A percentile compares a stretch with the other conserved stretches of the same genome.
These are phyloP conservation scores for Sardinella longiceps DNA, from an alignment of 2,797 vertebrate species.

Conservation along the genomic window DNA sequence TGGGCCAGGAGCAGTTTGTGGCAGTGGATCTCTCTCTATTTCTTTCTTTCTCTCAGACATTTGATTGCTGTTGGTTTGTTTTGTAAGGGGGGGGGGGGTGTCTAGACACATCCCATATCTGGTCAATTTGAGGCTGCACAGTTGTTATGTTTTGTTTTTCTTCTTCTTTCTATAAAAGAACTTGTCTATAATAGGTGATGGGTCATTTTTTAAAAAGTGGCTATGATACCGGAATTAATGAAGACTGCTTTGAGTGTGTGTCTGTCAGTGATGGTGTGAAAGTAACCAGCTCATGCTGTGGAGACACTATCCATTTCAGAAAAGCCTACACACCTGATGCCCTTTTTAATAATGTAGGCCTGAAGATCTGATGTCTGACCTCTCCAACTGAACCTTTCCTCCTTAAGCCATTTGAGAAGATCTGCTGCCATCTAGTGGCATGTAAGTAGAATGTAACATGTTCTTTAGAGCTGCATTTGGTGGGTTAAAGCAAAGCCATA, in stretches of 20 bases:
- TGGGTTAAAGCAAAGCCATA: neutral
- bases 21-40: neutral
- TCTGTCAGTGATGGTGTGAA: no score
- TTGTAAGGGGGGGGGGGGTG: neutral
- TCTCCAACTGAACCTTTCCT: neutral
- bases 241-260: no score
- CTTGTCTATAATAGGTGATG: no score
- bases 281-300: no score
- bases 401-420: neutral
- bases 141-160: no score
- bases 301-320: neutral
- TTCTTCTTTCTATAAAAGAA: no score
- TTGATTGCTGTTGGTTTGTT: no score
- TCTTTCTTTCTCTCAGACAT: neutral
- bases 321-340: neutral
- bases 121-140: neutral
- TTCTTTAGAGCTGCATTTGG: neutral
- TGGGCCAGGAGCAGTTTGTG: neutral
- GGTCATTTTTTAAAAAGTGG: no score
- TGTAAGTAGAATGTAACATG: neutral
- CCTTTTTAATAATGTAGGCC: neutral
- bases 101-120: neutral
- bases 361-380: neutral
- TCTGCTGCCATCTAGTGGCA: neutral
- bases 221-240: no score